Conservation (phyloP, 2,113 vertebrate genomes). For the Deroptyus accipitrinus region DNA sequence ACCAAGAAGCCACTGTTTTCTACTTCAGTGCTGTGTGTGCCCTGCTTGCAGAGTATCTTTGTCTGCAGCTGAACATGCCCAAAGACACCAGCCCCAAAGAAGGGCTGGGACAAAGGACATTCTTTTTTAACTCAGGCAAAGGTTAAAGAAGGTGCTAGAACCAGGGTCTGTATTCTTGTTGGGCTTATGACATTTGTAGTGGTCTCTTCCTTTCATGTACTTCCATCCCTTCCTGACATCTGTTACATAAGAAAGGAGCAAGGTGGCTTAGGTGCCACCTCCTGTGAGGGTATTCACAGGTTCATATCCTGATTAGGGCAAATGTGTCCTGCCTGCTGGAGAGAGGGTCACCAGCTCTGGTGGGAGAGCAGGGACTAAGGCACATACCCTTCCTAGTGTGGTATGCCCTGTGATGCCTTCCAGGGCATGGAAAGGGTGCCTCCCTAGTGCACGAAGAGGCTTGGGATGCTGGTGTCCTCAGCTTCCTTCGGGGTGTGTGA, state of each 20-base stretch:
- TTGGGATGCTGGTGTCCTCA: neutral
- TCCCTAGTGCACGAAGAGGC: neutral
- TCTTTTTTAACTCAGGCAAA: neutral
- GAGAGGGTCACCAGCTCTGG: neutral
- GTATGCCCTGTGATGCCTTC: rapidly evolving
- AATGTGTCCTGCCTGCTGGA: neutral
- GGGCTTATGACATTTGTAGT: neutral
- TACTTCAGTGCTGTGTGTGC: neutral
- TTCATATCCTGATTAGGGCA: neutral
- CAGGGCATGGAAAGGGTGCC: rapidly evolving
- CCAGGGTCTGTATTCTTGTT: neutral
- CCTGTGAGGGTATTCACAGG: neutral
- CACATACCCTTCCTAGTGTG: rapidly evolving
- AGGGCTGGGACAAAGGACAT: neutral
- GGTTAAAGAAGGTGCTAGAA: neutral
- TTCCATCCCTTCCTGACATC: neutral
- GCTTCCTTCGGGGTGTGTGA: neutral
- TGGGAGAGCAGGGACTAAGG: neutral
- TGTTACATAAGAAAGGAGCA: neutral
- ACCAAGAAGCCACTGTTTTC: neutral
- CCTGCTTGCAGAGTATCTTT: neutral
- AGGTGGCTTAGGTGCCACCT: neutral
- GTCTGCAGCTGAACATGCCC: neutral
- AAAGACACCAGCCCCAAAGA: neutral
- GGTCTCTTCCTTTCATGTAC: neutral